Evolutionary conservation across 2,888 invertebrate genomes (phyloP).

Genomic region (Philaethria dido): DNA sequence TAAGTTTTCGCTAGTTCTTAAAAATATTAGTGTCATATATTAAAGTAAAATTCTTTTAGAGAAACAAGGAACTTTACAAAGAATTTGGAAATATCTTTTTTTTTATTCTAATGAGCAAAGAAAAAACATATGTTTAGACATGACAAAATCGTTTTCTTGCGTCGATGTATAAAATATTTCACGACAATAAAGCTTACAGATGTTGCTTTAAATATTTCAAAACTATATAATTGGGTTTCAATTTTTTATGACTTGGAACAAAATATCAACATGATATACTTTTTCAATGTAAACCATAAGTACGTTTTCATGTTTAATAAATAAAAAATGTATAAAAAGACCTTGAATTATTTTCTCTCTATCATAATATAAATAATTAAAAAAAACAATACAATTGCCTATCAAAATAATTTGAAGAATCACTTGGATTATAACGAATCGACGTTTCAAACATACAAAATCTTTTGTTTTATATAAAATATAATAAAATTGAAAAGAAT

Average conservation of each 20-base stretch:
- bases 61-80: no score
- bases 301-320: neutral
- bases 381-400: neutral
- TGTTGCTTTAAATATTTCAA: no score
- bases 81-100: no score
- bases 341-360: neutral
- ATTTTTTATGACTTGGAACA: neutral
- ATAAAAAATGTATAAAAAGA: neutral
- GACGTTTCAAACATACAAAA: neutral
- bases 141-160: no score
- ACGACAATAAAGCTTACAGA: no score
- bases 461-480: neutral
- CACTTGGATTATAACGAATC: conserved; percentile 15
- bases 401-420: conserved; percentile 5
- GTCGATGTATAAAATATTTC: no score
- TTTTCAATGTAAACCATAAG: conserved; percentile 2
- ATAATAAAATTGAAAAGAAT: neutral
- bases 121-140: no score
- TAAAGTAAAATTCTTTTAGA: no score
- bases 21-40: no score
- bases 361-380: conserved; percentile 3
- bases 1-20: no score
- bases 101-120: no score
- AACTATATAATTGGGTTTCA: no score
- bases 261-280: conserved; percentile 1